Evolutionary conservation across 2,113 vertebrate species (phyloP), one percentile per base, ranked within the genome.

Genomic region (Mugil cephalus): DNA sequence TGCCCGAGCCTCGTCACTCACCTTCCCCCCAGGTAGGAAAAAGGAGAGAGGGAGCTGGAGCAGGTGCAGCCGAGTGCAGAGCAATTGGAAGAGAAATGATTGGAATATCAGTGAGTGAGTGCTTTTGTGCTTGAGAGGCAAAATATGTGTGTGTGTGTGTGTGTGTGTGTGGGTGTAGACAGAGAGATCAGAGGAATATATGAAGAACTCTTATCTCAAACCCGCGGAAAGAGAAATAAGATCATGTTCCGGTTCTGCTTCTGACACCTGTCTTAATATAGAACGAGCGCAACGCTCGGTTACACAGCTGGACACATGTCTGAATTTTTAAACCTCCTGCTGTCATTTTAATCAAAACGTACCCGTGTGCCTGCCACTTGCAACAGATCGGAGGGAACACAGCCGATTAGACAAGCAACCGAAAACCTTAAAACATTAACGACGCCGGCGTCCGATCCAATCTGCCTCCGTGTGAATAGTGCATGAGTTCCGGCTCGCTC

Each of bases 21-120:
- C 87, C 90, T 88, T 90, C 84, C 90, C 89, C 84, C 91, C 76
- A 90, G 90, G 91, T 89, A 88, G 77, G 79, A 69, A 56, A 70
- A 60, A 69, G 56, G 30, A 72, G 62, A 72, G 77, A 70, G 79
- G 85, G 83, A 53, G 69, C 64, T 62, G 88, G 88, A 85, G 88
- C 91, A 93, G 91, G 90, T 93, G 91, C 90, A 82, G 78, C 85
- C 59, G 66, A 87, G 89, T 89, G 81, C 53, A 66, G 84, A 83
- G 88, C 90, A 91, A 91, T 92, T 55, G 74, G 54, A 88, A 68
- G 79, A 87, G 69, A 84, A 88, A 92, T 89, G 83, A 93, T 90
- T 92, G 84, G 84, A 93, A 89, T 88, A 90, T 91, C 69, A 79
- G 73, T 35, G 75, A 88, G 80, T 30, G 81, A 77, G 78, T 59